Evolutionary conservation across 1,140 invertebrate species (phyloP).

Genomic region (Lethrus apterus): DNA sequence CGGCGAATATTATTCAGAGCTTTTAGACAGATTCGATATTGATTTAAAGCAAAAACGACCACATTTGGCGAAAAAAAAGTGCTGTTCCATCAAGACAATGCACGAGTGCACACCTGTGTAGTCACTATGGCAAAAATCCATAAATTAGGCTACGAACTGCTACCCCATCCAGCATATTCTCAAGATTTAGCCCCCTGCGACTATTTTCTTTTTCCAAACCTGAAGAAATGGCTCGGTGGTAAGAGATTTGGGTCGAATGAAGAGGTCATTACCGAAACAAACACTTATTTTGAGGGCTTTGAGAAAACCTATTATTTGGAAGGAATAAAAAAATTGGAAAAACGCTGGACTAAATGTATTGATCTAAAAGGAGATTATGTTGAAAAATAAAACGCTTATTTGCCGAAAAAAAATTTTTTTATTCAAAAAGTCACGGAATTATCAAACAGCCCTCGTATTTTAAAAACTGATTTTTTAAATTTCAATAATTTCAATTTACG

Average conservation of each 20-base stretch:
- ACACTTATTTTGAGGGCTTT: constrained; percentile 1
- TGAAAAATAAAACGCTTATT: too few species aligned
- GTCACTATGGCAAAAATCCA: constrained; percentile 18
- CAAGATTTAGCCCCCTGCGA: constrained; percentile 42
- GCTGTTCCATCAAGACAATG: constrained; percentile 25
- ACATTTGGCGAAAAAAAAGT: constrained; percentile 22
- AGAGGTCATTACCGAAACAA: constrained; percentile 13
- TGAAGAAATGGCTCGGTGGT: constrained; percentile 35
- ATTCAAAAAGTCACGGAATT: too few species aligned
- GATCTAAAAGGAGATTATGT: constrained; percentile 4
- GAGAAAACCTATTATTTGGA: constrained; percentile 3
- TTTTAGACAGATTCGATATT: constrained; percentile 14
- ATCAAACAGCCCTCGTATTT: too few species aligned
- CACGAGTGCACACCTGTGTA: constrained; percentile 24
- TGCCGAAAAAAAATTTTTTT: too few species aligned
- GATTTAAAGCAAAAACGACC: constrained; percentile 13
- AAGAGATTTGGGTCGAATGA: constrained; percentile 32
- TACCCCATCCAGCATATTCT: constrained; percentile 41
- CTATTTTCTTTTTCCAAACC: constrained; percentile 36
- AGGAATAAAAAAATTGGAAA: constrained; percentile 9
- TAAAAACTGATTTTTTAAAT: too few species aligned
- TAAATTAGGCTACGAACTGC: constrained; percentile 19
- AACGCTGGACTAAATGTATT: constrained; percentile 3
- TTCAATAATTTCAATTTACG: too few species aligned
- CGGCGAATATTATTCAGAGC: constrained; percentile 20